Conservation (phyloP, 1,140 invertebrate species). For the Sminthurides bifidus region DNA sequence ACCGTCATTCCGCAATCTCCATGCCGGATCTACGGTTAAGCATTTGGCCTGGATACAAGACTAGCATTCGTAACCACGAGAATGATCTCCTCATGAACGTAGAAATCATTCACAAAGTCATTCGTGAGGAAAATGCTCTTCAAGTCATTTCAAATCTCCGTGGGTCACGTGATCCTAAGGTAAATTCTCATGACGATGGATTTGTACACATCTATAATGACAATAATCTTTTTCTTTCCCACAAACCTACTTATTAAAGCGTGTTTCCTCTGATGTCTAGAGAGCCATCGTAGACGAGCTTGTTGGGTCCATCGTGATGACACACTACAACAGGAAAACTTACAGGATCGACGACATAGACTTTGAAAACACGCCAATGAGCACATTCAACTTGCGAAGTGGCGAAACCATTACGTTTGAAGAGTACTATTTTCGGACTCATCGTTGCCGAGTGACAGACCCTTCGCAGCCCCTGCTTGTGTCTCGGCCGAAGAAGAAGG, state of each 20-base stretch:
- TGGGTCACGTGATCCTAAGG: background rate
- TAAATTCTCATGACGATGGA: slow-evolving; percentile 4
- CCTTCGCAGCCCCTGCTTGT: slow-evolving; percentile 24
- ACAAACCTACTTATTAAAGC: slow-evolving; percentile 32
- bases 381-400: slow-evolving; percentile 52
- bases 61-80: slow-evolving; percentile 67
- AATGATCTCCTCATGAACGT: slow-evolving; percentile 53
- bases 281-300: slow-evolving; percentile 41
- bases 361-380: slow-evolving; percentile 53
- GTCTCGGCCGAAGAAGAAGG: slow-evolving; percentile 21
- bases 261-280: slow-evolving; percentile 33
- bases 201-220: slow-evolving; percentile 3
- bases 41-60: slow-evolving; percentile 62
- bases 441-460: slow-evolving; percentile 52
- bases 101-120: slow-evolving; percentile 33
- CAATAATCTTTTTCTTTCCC: slow-evolving; percentile 30
- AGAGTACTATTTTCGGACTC: slow-evolving; percentile 67
- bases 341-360: slow-evolving; percentile 72
- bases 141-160: background rate
- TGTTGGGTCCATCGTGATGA: slow-evolving; percentile 42
- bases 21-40: slow-evolving; percentile 44
- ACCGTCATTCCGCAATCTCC: slow-evolving; percentile 42
- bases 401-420: slow-evolving; percentile 49
- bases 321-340: slow-evolving; percentile 59
- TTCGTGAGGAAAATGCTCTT: slow-evolving; percentile 38